Percentiles rank a stretch among this genome's conserved stretches.
Evolutionary conservation across 2,888 invertebrate species (phyloP).

Genomic region (Temnothorax unifasciatus): DNA sequence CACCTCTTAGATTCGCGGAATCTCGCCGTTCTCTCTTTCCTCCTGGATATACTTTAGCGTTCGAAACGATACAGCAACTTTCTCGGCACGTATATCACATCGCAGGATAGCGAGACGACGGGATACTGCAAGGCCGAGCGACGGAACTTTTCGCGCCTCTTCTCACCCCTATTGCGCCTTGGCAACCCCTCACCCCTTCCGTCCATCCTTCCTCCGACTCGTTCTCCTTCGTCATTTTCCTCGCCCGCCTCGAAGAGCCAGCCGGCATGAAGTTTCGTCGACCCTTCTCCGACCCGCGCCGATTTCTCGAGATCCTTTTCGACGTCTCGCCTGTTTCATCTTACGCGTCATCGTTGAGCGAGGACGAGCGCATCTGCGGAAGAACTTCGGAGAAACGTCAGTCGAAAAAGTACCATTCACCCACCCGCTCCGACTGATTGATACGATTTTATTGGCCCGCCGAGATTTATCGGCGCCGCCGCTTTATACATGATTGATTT

Average conservation of each 20-base stretch:
- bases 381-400: constrained; percentile 71
- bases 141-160: constrained; percentile 68
- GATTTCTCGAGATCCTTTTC: constrained; percentile 34
- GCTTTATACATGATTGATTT: constrained; percentile 77
- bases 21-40: constrained; percentile 60
- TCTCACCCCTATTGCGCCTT: not conserved
- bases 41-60: constrained; percentile 64
- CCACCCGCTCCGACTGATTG: constrained; percentile 77
- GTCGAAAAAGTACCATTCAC: constrained; percentile 64
- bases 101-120: constrained; percentile 49
- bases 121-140: constrained; percentile 65
- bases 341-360: constrained; percentile 34
- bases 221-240: constrained; percentile 35
- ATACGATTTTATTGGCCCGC: constrained; percentile 80
- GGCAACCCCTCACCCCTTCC: not conserved
- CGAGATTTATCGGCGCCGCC: constrained; percentile 73
- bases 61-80: constrained; percentile 60
- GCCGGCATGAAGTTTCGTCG: constrained; percentile 25
- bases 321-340: constrained; percentile 47
- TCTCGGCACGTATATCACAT: constrained; percentile 68
- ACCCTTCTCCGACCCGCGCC: constrained; percentile 47
- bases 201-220: not conserved
- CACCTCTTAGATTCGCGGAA: constrained; percentile 61
- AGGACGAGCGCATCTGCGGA: constrained; percentile 55
- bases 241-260: constrained; percentile 22